phyloP scores from a whole-genome alignment of 1,140 invertebrate genomes.

The Drosophila santomea region DNA sequence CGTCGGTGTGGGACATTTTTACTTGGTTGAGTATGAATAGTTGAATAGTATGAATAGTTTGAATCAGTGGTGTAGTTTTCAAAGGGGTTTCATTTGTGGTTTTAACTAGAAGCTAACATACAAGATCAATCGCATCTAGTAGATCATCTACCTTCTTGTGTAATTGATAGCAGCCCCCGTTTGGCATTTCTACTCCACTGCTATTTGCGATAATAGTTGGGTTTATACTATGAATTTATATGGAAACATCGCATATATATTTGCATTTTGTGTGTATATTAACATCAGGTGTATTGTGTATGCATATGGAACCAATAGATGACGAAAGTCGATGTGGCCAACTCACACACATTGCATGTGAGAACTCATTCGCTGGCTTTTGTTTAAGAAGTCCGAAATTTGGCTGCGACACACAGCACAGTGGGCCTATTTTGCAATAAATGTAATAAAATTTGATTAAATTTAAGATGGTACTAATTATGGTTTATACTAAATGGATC shows the following conservation, averaged over 20 bases:
- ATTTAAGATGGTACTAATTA: no score
- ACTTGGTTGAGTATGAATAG: constrained; percentile 13
- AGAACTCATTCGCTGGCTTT: constrained; percentile 71
- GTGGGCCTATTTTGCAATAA: not conserved
- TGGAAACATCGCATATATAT: constrained; percentile 23
- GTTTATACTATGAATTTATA: not conserved
- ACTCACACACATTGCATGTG: constrained; percentile 69
- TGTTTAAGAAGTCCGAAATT: constrained; percentile 64
- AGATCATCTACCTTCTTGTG: not conserved
- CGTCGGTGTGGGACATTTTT: constrained; percentile 50
- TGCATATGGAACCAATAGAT: constrained; percentile 71
- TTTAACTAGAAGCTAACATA: not conserved
- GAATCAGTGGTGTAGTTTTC: constrained; percentile 8
- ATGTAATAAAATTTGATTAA: no score
- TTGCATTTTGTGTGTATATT: constrained; percentile 11
- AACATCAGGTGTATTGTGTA: constrained; percentile 17
- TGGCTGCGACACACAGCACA: constrained; percentile 32
- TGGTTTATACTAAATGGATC: no score
- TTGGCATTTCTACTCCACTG: no score
- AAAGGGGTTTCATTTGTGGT: not conserved
- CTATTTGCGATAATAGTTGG: constrained; percentile 20
- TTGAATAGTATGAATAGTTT: not conserved
- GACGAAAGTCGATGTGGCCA: constrained; percentile 59
- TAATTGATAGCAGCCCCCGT: not conserved
- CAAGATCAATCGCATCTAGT: not conserved